Conservation (phyloP, 2,888 invertebrate genomes). For the Limnephilus auricula region DNA sequence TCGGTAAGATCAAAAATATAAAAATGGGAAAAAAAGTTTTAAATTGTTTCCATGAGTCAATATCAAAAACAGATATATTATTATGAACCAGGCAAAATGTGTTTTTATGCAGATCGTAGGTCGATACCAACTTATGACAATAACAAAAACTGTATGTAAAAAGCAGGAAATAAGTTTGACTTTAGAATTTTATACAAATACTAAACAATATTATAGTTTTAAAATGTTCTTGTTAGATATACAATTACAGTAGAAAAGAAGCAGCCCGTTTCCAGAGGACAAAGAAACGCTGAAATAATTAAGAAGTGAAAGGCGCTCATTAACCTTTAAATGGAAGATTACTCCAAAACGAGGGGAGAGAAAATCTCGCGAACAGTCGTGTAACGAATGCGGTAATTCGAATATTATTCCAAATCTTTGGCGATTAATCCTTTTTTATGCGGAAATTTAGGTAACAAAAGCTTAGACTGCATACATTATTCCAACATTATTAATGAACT, state of each 20-base stretch:
- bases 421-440: background rate
- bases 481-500: background rate
- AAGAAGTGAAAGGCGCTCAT: conserved; percentile 38
- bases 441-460: background rate
- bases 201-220: background rate
- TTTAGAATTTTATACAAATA: background rate
- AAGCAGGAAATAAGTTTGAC: background rate
- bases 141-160: background rate
- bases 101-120: background rate
- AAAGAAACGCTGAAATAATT: conserved; percentile 43
- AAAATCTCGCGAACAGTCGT: background rate
- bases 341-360: background rate
- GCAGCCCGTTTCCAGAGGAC: conserved; percentile 7
- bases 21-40: too few species aligned
- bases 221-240: background rate
- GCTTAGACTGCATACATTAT: background rate
- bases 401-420: conserved; percentile 5
- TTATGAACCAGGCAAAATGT: too few species aligned
- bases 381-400: background rate
- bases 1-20: too few species aligned
- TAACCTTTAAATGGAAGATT: conserved; percentile 41
- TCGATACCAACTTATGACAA: background rate
- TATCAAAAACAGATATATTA: too few species aligned
- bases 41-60: too few species aligned
- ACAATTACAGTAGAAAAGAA: background rate